Conservation (phyloP, 1,140 invertebrate genomes). For the Hyphantria cunea region DNA sequence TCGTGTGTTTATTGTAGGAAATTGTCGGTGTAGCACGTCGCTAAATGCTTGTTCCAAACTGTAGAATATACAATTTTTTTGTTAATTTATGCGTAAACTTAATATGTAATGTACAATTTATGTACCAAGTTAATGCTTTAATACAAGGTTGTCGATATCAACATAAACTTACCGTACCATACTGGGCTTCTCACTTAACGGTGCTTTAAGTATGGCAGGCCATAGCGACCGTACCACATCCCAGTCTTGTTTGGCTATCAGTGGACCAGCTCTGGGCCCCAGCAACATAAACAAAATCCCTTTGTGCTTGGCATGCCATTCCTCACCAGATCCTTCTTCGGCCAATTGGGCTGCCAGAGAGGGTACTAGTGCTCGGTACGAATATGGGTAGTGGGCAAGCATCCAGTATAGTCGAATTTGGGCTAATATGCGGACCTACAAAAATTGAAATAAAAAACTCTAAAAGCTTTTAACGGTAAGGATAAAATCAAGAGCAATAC, state of each 20-base stretch:
- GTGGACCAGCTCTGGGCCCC: conserved; percentile 83
- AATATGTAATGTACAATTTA: too few species aligned
- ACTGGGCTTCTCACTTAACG: conserved; percentile 69
- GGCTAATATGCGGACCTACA: conserved; percentile 60
- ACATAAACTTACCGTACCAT: conserved; percentile 54
- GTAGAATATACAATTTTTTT: conserved; percentile 20
- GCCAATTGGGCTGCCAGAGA: conserved; percentile 45
- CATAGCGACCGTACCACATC: conserved; percentile 86
- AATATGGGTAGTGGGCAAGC: conserved; percentile 67
- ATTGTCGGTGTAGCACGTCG: conserved; percentile 77
- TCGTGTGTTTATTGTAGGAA: conserved; percentile 84
- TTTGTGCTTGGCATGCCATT: conserved; percentile 67
- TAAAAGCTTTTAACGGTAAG: too few species aligned
- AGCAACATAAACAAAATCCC: conserved; percentile 90
- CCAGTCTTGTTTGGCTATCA: conserved; percentile 90
- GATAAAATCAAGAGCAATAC: conserved; percentile 13
- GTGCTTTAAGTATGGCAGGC: conserved; percentile 82
- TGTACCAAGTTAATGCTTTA: too few species aligned
- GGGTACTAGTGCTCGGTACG: conserved; percentile 59
- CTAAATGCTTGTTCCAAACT: conserved; percentile 85
- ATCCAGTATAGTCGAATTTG: conserved; percentile 68
- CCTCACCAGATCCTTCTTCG: conserved; percentile 57
- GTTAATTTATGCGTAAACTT: not conserved
- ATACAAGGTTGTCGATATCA: too few species aligned
- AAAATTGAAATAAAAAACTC: not conserved